These are phyloP conservation scores for Nudaria mundana DNA, from an alignment of 2,888 invertebrate genomes.

Conservation along the genomic window DNA sequence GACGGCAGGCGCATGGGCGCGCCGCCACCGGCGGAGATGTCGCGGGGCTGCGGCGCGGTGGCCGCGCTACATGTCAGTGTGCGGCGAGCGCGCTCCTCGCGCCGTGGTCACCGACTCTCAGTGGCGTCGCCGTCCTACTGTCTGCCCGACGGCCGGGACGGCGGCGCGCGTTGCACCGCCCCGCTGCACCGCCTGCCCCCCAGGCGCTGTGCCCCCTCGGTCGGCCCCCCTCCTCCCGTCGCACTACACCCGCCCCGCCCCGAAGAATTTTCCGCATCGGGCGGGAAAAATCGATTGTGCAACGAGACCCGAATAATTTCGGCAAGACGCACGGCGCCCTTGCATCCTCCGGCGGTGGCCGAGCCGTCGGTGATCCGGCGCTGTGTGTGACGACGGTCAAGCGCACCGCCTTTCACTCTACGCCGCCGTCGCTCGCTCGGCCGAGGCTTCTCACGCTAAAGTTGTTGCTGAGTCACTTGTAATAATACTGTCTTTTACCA, in stretches of 20 bases:
- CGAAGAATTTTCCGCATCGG: conserved; percentile 81
- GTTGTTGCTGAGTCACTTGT: conserved; percentile 15
- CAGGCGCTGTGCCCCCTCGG: conserved; percentile 53
- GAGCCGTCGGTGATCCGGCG: conserved; percentile 34
- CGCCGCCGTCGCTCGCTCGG: conserved; percentile 15
- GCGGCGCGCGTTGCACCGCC: conserved; percentile 78
- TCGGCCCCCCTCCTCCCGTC: conserved; percentile 54
- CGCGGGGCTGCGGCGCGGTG: conserved; percentile 74
- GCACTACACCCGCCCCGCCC: conserved; percentile 73
- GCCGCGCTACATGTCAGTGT: conserved; percentile 78
- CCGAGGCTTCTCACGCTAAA: conserved; percentile 13
- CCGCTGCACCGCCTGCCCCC: conserved; percentile 73
- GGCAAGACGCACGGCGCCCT: conserved; percentile 81
- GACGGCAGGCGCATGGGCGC: conserved; percentile 75
- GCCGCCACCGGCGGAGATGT: conserved; percentile 70
- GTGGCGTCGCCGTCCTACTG: conserved; percentile 81
- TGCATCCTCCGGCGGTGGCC: conserved; percentile 55
- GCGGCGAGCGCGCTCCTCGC: conserved; percentile 78
- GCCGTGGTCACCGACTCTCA: conserved; percentile 79
- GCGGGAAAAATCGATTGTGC: conserved; percentile 82
- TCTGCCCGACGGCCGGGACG: conserved; percentile 72
- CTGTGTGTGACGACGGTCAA: conserved; percentile 64
- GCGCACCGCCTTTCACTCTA: conserved; percentile 59
- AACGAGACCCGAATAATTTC: conserved; percentile 80
- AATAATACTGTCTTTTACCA: conserved; percentile 12